Percentiles rank a stretch among this genome's conserved stretches.
Conservation (phyloP, 1,140 invertebrate genomes). For the Thaumetopoea pityocampa region DNA sequence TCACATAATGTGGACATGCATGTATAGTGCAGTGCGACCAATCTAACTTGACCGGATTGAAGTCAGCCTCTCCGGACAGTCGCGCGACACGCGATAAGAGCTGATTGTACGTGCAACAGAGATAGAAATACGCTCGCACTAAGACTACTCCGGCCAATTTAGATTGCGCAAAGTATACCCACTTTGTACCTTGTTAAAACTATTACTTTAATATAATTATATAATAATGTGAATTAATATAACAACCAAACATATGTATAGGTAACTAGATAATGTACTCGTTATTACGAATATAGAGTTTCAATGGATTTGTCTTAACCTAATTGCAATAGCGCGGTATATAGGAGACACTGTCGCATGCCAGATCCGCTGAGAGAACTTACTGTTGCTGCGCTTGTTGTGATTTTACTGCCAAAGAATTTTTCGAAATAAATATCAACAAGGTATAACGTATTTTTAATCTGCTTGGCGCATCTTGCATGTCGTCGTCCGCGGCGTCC, state of each 20-base stretch:
- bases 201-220: constrained; percentile 11
- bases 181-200: no score
- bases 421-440: constrained; percentile 2
- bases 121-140: no score
- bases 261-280: constrained; percentile 24
- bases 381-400: background rate
- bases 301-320: constrained; percentile 11
- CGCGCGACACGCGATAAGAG: no score
- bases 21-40: no score
- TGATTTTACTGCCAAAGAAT: constrained; percentile 47
- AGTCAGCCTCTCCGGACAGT: no score
- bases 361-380: background rate
- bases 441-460: background rate
- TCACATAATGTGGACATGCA: constrained; percentile 32
- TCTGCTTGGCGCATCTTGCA: constrained; percentile 45
- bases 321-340: constrained; percentile 9
- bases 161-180: no score
- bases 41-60: no score
- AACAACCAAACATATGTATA: constrained; percentile 4
- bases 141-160: no score
- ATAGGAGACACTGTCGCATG: constrained; percentile 7
- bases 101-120: no score
- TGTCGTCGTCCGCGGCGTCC: constrained; percentile 43
- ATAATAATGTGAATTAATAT: constrained; percentile 6
- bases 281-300: constrained; percentile 16